Evolutionary conservation across 2,888 invertebrate species (phyloP).

Genomic region (Merodon equestris): DNA sequence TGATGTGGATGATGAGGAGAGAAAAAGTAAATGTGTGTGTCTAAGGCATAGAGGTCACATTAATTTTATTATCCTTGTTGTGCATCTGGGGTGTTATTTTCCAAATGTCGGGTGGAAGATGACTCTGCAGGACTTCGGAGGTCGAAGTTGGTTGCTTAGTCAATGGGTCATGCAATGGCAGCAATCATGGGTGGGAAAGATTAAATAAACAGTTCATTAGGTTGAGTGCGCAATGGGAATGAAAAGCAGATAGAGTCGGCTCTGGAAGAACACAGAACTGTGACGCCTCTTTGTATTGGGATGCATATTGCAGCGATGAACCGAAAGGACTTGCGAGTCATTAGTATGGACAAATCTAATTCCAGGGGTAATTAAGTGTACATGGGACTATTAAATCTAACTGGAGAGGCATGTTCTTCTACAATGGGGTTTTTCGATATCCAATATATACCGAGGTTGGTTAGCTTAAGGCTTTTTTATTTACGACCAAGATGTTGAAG

Average conservation of each 20-base stretch:
- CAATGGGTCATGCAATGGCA: constrained; percentile 19
- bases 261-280: constrained; percentile 31
- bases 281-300: no score
- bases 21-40: constrained; percentile 8
- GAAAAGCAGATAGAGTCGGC: neutral
- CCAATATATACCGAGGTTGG: no score
- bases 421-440: no score
- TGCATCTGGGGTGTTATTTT: constrained; percentile 41
- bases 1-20: constrained; percentile 27
- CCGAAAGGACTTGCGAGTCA: neutral
- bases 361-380: constrained; percentile 22
- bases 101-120: constrained; percentile 1
- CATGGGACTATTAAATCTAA: constrained; percentile 24
- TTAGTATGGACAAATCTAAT: neutral
- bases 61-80: constrained; percentile 57
- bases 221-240: constrained; percentile 1
- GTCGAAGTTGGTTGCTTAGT: constrained; percentile 17
- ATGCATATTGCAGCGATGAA: constrained; percentile 19
- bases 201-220: constrained; percentile 65
- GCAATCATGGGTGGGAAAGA: constrained; percentile 47
- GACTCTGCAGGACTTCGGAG: constrained; percentile 12
- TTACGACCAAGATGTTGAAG: no score
- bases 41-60: constrained; percentile 48
- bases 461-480: no score
- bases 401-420: no score